Evolutionary conservation across 2,113 vertebrate genomes (phyloP).

Genomic region (Neodon shergylaensis): DNA sequence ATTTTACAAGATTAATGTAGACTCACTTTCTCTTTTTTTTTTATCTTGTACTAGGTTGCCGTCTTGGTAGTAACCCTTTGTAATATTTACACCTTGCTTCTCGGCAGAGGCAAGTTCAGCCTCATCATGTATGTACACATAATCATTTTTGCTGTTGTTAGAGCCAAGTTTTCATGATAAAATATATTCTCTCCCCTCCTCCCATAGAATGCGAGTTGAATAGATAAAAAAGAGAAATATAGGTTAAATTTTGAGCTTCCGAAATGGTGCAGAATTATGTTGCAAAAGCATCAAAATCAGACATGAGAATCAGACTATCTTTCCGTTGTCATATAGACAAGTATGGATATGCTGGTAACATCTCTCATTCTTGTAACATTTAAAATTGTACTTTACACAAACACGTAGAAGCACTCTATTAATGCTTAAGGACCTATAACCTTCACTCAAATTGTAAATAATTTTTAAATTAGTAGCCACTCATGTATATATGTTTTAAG

Average conservation of each 20-base stretch:
- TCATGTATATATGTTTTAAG: not conserved
- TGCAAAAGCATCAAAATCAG: not conserved
- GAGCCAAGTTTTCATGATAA: constrained; percentile 2
- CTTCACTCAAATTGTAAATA: not conserved
- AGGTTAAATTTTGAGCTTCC: not conserved
- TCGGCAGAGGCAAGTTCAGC: not conserved
- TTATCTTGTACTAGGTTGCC: not conserved
- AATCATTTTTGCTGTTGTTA: not conserved
- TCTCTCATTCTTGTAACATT: not conserved
- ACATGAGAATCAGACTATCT: not conserved
- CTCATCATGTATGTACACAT: not conserved
- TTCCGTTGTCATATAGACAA: not conserved
- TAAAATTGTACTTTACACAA: constrained; percentile 48
- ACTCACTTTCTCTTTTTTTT: not conserved
- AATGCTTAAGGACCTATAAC: not conserved
- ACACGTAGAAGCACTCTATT: not conserved
- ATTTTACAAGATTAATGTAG: constrained; percentile 40
- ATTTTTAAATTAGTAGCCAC: not conserved
- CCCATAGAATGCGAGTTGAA: not conserved
- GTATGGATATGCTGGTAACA: not conserved
- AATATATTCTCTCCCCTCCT: not conserved
- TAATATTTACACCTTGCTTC: constrained; percentile 37
- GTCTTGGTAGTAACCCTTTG: constrained; percentile 9
- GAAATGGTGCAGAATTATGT: constrained; percentile 24
- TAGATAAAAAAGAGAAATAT: constrained; percentile 8